Percentiles rank a stretch among this genome's conserved stretches.
Conservation (phyloP, 2,113 vertebrate genomes). For the Phycodurus eques region DNA sequence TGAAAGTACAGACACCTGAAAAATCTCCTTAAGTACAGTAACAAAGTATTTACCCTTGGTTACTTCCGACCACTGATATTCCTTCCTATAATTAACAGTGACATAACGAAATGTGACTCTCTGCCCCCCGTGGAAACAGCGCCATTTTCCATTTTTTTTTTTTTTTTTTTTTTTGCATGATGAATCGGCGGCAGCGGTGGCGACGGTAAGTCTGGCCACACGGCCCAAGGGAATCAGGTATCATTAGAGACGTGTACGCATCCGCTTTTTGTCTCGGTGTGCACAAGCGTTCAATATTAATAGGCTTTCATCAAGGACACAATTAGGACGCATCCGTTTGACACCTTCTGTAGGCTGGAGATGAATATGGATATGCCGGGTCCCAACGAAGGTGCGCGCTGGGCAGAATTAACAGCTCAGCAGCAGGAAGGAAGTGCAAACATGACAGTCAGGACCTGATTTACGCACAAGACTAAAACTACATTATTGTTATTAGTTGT, state of each 20-base stretch:
- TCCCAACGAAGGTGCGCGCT: conserved; percentile 61
- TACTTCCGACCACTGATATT: conserved; percentile 54
- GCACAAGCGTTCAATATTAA: conserved; percentile 78
- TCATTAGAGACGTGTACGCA: conserved; percentile 78
- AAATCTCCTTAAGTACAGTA: too few relatives aligned
- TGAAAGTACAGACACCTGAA: too few relatives aligned
- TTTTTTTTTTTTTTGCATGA: conserved; percentile 68
- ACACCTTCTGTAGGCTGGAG: conserved; percentile 71
- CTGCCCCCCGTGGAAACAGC: conserved; percentile 72
- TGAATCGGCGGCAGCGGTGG: conserved; percentile 73
- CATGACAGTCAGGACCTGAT: conserved; percentile 57
- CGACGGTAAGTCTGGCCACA: conserved; percentile 56
- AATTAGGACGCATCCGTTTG: conserved; percentile 80
- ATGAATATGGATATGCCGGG: conserved; percentile 76
- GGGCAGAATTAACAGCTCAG: conserved; percentile 63
- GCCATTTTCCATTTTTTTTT: conserved; percentile 64
- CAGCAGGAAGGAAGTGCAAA: conserved; percentile 42
- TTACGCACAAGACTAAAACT: conserved; percentile 54
- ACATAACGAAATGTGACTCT: conserved; percentile 75
- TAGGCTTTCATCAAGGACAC: conserved; percentile 81
- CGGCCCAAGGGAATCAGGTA: conserved; percentile 76
- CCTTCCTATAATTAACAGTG: conserved; percentile 77
- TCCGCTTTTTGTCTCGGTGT: conserved; percentile 70
- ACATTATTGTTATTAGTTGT: conserved; percentile 53
- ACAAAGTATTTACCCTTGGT: neutral